phyloP scores from a whole-genome alignment of 1,140 invertebrate species.

The Papilio glaucus region DNA sequence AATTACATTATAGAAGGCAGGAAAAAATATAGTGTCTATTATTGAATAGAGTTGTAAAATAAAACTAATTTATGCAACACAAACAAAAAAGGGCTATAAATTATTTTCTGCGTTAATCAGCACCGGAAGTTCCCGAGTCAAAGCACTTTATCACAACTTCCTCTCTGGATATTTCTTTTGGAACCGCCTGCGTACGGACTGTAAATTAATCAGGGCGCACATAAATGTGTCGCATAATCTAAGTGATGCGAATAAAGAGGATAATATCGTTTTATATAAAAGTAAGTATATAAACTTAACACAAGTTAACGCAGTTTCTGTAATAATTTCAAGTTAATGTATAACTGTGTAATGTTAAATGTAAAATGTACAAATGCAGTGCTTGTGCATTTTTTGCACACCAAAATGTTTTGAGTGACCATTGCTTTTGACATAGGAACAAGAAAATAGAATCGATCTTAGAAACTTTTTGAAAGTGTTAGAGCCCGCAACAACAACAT shows the following conservation, averaged over 20 bases:
- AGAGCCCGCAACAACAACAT: no score
- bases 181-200: conserved; percentile 44
- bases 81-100: conserved; percentile 48
- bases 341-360: no score
- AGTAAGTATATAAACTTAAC: no score
- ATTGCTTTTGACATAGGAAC: no score
- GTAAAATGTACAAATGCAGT: no score
- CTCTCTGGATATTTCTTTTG: conserved; percentile 51
- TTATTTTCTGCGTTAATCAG: conserved; percentile 62
- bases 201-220: conserved; percentile 33
- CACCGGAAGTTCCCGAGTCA: conserved; percentile 48
- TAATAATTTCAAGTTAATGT: neutral
- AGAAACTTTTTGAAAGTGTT: no score
- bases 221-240: conserved; percentile 36
- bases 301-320: neutral
- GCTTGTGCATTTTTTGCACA: no score
- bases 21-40: neutral
- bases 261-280: neutral
- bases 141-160: conserved; percentile 62
- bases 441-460: no score
- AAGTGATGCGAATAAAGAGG: neutral
- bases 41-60: neutral
- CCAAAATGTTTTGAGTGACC: no score
- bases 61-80: conserved; percentile 36
- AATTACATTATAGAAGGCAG: neutral